Evolutionary conservation across 2,797 vertebrate species (phyloP).

Genomic region (Alcedo quadribrachys): DNA sequence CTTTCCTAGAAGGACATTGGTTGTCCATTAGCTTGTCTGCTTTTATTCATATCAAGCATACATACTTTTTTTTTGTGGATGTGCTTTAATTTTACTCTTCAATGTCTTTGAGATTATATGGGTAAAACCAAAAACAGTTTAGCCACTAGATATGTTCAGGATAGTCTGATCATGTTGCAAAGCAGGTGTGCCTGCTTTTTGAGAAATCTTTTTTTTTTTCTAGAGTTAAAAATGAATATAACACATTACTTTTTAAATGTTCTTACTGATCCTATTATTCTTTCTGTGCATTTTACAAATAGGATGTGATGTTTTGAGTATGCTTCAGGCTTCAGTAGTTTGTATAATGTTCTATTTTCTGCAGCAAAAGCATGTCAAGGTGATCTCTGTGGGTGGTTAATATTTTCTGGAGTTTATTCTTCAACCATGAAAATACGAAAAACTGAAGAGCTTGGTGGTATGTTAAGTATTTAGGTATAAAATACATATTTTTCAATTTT

Average conservation of each 20-base stretch:
- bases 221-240: slow-evolving; percentile 30
- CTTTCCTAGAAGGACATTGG: neutral
- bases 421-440: slow-evolving; percentile 72
- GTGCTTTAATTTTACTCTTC: neutral
- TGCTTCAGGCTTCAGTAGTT: slow-evolving; percentile 75
- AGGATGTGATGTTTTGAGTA: slow-evolving; percentile 75
- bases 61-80: neutral
- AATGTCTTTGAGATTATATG: neutral
- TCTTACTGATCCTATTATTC: slow-evolving; percentile 61
- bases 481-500: neutral
- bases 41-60: neutral
- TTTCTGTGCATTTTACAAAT: slow-evolving; percentile 69
- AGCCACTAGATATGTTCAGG: neutral
- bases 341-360: slow-evolving; percentile 75
- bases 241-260: slow-evolving; percentile 47
- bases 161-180: neutral
- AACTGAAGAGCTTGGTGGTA: slow-evolving; percentile 49
- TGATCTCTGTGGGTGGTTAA: slow-evolving; percentile 76
- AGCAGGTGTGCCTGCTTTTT: neutral
- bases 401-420: slow-evolving; percentile 70
- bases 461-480: slow-evolving; percentile 25
- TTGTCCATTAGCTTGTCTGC: neutral
- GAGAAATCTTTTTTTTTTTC: neutral
- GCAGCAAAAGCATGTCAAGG: slow-evolving; percentile 74
- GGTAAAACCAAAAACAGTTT: slow-evolving; percentile 21